Base-by-base conservation (phyloP, 64 coral and sea anemone species). In the Catalaphyllia jardinei region DNA sequence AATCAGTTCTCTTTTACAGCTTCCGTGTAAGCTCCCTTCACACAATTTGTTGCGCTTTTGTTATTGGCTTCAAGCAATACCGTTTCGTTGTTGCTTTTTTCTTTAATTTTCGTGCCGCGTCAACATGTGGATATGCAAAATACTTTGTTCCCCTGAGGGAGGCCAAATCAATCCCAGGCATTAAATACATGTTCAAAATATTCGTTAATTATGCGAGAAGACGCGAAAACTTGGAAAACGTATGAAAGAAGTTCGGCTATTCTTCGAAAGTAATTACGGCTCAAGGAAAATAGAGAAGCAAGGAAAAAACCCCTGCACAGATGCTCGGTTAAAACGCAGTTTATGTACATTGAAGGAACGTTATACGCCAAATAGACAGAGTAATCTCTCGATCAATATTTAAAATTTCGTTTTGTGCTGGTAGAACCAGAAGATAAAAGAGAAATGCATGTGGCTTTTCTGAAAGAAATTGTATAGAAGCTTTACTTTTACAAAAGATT, bases 331-430 rank as follows among this genome's bases (percentile, higher is more conserved):
- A 0, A 18, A 46, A 33, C 8, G 54, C 54, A 12, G 19, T 59
- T 31, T 13, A 3, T 67, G 17, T 4, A 39, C 20, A 39, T 50
- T 85, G 22, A 64, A 38, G 29, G 29, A 39, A 71, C 35, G 8
- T 51, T 50, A 39, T 3, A 19, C n/a, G 27, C 9, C 55, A 80
- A 54, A 62, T 19, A 17, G 14, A 11, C 0, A 8, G 31, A 46
- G 10, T 81, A 85, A 85, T 71, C 63, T 28, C 19, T 12, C 11
- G 60, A 65, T 67, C 80, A 83, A 83, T 83, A 83, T 83, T 83
- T 67, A 2, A 24, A 65, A 79, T 39, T 46, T 67, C 31, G 15
- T 83, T 67, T 83, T 60, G 31, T 67, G 80, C 60, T 77, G 7
- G 42, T 1, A 77, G 42, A 1, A 51, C 20, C 19, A 19, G 31